Evolutionary conservation across 2,113 vertebrate species (phyloP).

Genomic region (Nicator chloris): DNA sequence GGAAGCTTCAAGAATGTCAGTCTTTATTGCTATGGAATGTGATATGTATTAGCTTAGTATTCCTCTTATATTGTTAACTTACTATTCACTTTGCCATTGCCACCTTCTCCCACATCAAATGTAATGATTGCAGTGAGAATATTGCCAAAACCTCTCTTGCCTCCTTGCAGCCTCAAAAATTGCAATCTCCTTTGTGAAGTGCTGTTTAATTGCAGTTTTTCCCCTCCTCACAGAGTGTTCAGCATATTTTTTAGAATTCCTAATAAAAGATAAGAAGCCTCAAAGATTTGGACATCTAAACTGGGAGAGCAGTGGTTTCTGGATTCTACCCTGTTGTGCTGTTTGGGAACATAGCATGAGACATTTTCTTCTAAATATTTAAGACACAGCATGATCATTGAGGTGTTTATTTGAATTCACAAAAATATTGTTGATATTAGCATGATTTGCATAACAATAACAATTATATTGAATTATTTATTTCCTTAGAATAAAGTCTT

Average conservation of each 20-base stretch:
- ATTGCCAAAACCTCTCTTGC: neutral
- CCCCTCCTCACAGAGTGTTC: neutral
- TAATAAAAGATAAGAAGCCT: neutral
- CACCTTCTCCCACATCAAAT: neutral
- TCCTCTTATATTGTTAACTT: neutral
- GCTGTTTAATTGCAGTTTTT: neutral
- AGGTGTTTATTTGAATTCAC: neutral
- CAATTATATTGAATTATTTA: neutral
- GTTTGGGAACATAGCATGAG: neutral
- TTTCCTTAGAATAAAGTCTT: neutral
- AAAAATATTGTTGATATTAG: neutral
- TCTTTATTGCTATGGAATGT: neutral
- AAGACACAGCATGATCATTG: neutral
- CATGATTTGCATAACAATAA: neutral
- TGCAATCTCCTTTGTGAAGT: neutral
- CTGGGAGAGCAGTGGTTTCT: neutral
- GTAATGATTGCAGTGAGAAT: neutral
- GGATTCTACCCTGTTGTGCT: neutral
- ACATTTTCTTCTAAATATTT: neutral
- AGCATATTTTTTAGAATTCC: constrained; percentile 14
- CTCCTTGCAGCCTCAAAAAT: neutral
- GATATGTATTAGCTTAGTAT: neutral
- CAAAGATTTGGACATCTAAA: neutral
- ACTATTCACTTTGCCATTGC: neutral
- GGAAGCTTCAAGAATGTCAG: neutral